Evolutionary conservation across 2,113 vertebrate species (phyloP).

Genomic region (Grammomys surdaster): DNA sequence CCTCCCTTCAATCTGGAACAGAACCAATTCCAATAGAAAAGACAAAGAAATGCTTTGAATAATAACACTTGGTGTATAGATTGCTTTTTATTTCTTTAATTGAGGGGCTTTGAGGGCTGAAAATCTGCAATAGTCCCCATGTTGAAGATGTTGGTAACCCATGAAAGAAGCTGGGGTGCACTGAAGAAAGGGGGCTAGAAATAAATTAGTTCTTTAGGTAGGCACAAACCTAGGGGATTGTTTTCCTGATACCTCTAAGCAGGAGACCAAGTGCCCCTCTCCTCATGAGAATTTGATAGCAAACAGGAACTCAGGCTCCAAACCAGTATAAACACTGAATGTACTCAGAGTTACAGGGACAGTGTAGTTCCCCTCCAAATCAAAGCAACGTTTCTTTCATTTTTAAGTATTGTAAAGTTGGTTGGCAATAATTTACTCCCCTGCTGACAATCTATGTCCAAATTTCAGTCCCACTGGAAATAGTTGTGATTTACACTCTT

Average conservation of each 20-base stretch:
- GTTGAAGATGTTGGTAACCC: slow-evolving; percentile 7
- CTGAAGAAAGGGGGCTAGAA: rapidly evolving
- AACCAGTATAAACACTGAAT: neutral
- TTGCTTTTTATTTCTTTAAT: neutral
- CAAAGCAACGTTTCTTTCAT: slow-evolving; percentile 60
- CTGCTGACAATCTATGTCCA: slow-evolving; percentile 73
- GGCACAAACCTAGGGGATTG: neutral
- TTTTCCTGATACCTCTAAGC: slow-evolving; percentile 2
- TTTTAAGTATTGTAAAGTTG: slow-evolving; percentile 54
- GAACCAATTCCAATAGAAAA: slow-evolving; percentile 50
- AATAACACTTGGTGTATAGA: slow-evolving; percentile 49
- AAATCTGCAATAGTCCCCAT: slow-evolving; percentile 16
- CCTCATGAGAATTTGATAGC: neutral
- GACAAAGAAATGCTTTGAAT: slow-evolving; percentile 63
- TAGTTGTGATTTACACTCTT: slow-evolving; percentile 77
- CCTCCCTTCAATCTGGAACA: slow-evolving; percentile 38
- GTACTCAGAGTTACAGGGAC: slow-evolving; percentile 4
- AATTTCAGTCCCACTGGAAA: slow-evolving; percentile 80
- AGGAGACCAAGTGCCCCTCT: neutral
- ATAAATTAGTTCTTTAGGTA: neutral
- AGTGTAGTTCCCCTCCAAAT: slow-evolving; percentile 43
- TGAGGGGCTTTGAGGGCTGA: neutral
- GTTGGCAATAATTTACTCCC: slow-evolving; percentile 74
- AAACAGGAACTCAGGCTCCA: neutral
- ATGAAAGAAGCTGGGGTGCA: neutral